Evolutionary conservation across 2,113 vertebrate genomes (phyloP).

Genomic region (Gnathonemus echidnorhynchus): DNA sequence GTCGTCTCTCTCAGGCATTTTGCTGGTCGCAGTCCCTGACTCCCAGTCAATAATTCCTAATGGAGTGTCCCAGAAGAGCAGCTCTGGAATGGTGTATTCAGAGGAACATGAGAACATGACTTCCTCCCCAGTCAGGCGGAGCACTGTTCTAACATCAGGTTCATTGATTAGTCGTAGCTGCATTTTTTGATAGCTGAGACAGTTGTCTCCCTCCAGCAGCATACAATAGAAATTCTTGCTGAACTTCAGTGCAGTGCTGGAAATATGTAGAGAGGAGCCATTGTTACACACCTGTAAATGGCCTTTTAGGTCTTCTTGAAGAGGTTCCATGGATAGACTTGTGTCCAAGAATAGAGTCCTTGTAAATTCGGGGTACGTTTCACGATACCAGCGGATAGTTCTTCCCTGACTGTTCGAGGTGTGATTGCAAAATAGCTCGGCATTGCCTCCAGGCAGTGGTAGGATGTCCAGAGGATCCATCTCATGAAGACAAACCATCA

Average conservation of each 20-base stretch:
- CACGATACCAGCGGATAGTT: slow-evolving; percentile 53
- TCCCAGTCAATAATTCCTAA: slow-evolving; percentile 37
- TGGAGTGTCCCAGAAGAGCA: slow-evolving; percentile 53
- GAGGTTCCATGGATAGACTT: slow-evolving; percentile 35
- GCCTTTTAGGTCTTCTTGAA: slow-evolving; percentile 34
- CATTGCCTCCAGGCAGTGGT: slow-evolving; percentile 13
- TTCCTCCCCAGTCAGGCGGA: slow-evolving; percentile 42
- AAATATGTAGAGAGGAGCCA: slow-evolving; percentile 38
- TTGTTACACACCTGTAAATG: slow-evolving; percentile 30
- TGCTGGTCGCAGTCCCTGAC: not conserved
- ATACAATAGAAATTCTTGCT: slow-evolving; percentile 44
- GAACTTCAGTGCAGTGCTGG: slow-evolving; percentile 28
- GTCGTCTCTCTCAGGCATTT: slow-evolving; percentile 24
- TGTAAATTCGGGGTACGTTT: slow-evolving; percentile 28
- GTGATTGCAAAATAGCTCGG: slow-evolving; percentile 43
- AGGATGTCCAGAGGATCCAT: slow-evolving; percentile 28
- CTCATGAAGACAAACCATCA: slow-evolving; percentile 48
- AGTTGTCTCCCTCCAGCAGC: slow-evolving; percentile 36
- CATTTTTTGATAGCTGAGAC: slow-evolving; percentile 49
- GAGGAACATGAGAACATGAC: slow-evolving; percentile 42
- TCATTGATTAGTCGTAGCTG: slow-evolving; percentile 23
- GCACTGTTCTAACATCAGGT: slow-evolving; percentile 33
- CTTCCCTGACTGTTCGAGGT: not conserved
- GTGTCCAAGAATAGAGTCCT: slow-evolving; percentile 49
- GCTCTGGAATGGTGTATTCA: slow-evolving; percentile 20